Percentiles rank a stretch among this genome's conserved stretches.
These are phyloP conservation scores for Meleagris gallopavo DNA, from an alignment of 2,113 vertebrate species.

Conservation along the genomic window DNA sequence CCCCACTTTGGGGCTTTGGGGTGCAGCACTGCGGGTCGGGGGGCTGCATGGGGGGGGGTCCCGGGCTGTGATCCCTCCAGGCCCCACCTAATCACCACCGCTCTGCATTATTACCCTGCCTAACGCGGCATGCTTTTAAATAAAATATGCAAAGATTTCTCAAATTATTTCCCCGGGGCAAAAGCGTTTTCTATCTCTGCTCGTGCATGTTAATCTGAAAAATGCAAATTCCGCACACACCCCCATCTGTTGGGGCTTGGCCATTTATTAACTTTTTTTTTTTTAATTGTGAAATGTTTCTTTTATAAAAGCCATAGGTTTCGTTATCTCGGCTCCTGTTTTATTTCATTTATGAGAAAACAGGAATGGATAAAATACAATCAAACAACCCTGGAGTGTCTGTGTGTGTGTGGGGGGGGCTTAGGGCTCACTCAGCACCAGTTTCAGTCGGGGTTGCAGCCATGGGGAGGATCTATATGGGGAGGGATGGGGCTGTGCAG, in stretches of 20 bases:
- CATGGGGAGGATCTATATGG: not conserved
- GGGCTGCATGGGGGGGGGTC: not conserved
- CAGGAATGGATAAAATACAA: not conserved
- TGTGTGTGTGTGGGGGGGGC: not conserved
- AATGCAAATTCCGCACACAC: slow-evolving; percentile 80
- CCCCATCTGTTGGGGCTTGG: slow-evolving; percentile 76
- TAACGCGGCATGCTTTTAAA: slow-evolving; percentile 83
- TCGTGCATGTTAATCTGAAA: slow-evolving; percentile 84
- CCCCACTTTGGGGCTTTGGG: too few relatives aligned
- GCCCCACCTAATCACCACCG: slow-evolving; percentile 78
- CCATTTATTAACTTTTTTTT: slow-evolving; percentile 73
- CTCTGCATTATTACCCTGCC: slow-evolving; percentile 83
- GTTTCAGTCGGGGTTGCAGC: slow-evolving; percentile 28
- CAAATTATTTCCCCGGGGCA: slow-evolving; percentile 82
- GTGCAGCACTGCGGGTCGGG: not conserved
- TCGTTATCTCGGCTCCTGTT: slow-evolving; percentile 32
- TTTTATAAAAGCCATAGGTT: slow-evolving; percentile 47
- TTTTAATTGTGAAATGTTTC: slow-evolving; percentile 23
- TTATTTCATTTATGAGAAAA: slow-evolving; percentile 50
- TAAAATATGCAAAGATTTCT: slow-evolving; percentile 88
- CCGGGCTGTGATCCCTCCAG: slow-evolving; percentile 68
- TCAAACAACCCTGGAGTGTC: too few relatives aligned
- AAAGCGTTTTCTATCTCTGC: slow-evolving; percentile 73
- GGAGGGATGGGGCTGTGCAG: slow-evolving; percentile 3
- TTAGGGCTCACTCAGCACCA: not conserved